These are phyloP conservation scores for Arion vulgaris DNA, from an alignment of 1,140 invertebrate genomes.

Conservation along the genomic window DNA sequence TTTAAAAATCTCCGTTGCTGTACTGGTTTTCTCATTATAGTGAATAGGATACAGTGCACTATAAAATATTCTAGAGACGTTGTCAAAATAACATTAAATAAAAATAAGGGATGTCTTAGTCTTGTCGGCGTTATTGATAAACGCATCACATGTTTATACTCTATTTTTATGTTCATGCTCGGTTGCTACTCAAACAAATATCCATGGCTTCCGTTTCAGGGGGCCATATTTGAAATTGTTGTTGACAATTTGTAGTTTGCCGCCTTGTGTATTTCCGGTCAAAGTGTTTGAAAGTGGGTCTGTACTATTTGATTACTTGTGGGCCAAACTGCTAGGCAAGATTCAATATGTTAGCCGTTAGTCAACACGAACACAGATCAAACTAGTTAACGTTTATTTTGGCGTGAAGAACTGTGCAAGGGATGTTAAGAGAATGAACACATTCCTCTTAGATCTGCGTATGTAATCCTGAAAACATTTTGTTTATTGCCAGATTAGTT, in stretches of 20 bases:
- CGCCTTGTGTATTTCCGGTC: background rate
- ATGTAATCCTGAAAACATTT: background rate
- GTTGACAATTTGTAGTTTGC: constrained; percentile 2
- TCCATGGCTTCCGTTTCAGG: background rate
- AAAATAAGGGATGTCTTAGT: too few relatives aligned
- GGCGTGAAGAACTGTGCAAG: background rate
- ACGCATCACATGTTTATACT: too few relatives aligned
- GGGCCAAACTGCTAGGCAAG: background rate
- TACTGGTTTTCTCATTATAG: too few relatives aligned
- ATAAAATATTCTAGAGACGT: too few relatives aligned
- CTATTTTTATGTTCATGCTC: too few relatives aligned
- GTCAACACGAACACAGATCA: background rate
- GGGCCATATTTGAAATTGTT: background rate
- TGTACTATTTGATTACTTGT: background rate
- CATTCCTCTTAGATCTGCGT: background rate
- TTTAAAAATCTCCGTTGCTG: too few relatives aligned
- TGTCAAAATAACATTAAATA: too few relatives aligned
- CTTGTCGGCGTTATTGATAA: too few relatives aligned
- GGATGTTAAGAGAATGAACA: background rate
- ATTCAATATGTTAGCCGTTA: background rate
- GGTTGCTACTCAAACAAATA: background rate
- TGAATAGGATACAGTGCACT: too few relatives aligned
- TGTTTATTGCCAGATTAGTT: background rate
- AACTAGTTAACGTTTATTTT: background rate
- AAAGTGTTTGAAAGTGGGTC: background rate